Evolutionary conservation across 2,888 invertebrate species (phyloP).

Genomic region (Gymnoscelis rufifasciata): DNA sequence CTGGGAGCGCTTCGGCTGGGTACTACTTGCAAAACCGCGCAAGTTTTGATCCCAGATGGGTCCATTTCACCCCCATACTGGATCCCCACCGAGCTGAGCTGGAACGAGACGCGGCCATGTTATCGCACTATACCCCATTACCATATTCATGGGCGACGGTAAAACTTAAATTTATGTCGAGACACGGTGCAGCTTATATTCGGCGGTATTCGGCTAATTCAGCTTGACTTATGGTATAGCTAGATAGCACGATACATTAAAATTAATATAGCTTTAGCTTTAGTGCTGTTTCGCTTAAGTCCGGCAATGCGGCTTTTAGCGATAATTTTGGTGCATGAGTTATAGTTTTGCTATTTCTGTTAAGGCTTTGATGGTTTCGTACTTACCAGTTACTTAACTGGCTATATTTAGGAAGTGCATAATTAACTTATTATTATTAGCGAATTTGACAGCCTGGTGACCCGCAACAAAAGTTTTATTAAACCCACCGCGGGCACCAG

Average conservation of each 20-base stretch:
- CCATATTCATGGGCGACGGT: conserved; percentile 20
- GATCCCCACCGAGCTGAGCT: not conserved
- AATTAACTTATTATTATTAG: too few species aligned
- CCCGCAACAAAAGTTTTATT: too few species aligned
- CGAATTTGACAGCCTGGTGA: too few species aligned
- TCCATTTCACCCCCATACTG: not conserved
- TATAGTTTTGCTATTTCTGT: too few species aligned
- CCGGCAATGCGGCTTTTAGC: not conserved
- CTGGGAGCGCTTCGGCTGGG: too few species aligned
- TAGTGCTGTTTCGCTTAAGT: not conserved
- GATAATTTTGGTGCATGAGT: not conserved
- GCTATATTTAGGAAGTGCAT: too few species aligned
- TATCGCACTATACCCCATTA: conserved; percentile 6
- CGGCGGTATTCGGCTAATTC: conserved; percentile 35
- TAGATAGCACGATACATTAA: conserved; percentile 18
- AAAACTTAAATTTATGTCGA: conserved; percentile 33
- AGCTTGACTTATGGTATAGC: conserved; percentile 32
- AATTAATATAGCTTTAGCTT: conserved; percentile 16
- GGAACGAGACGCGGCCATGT: conserved; percentile 1
- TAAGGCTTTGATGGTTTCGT: too few species aligned
- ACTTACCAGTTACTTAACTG: too few species aligned
- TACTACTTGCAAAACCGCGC: too few species aligned
- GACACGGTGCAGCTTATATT: conserved; percentile 33
- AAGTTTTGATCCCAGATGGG: not conserved
- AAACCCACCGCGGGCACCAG: too few species aligned